Evolutionary conservation across 2,797 vertebrate species (phyloP), one percentile per base, ranked within the genome.

Genomic region (Ctenopoma kingsleyae): DNA sequence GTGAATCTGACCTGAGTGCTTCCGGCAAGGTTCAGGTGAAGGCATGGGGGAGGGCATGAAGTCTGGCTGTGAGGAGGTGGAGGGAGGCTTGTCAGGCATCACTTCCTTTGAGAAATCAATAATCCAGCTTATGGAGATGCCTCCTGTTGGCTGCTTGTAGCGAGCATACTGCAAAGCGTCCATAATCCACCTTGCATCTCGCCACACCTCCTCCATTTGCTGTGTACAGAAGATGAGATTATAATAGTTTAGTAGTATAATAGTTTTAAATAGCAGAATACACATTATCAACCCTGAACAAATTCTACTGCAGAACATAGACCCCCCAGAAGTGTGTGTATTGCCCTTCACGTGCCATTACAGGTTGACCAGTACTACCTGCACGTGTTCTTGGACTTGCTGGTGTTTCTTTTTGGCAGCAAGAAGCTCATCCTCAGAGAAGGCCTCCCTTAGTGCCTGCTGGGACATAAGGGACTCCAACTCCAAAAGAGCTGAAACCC

Each of bases 171-270:
- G 97, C 77, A 98, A 87, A 12, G 95, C 95, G 0, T 97, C 96
- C 94, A 96, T 96, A 77, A 98, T 96, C 97, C 97, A 98, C 55
- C 97, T 92, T n/a, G 94, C 93, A 65, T 98, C 96, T 0, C 96
- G 93, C 97, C 97, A 98, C 73, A 97, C 93, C 80, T 98, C 97
- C 81, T 98, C 97, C 95, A 97, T 95, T 94, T 96, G 96, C 97
- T 98, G 92, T 67, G 36, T 1, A 46, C n/a, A 63, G 63, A 25
- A 17, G 75, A 17, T 19, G 44, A 40, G 19, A 59, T 46, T 13
- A 52, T 0, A 46, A 13, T 0, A 52, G 11, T 59, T 47, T 6
- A 63, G n/a, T n/a, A n/a, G n/a, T n/a, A n/a, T n/a, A n/a, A n/a
- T n/a, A n/a, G n/a, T n/a, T 36, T n/a, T 57, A 43, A 49, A 22